phyloP scores from a whole-genome alignment of 2,113 vertebrate species.

The Gnathonemus echidnorhynchus region DNA sequence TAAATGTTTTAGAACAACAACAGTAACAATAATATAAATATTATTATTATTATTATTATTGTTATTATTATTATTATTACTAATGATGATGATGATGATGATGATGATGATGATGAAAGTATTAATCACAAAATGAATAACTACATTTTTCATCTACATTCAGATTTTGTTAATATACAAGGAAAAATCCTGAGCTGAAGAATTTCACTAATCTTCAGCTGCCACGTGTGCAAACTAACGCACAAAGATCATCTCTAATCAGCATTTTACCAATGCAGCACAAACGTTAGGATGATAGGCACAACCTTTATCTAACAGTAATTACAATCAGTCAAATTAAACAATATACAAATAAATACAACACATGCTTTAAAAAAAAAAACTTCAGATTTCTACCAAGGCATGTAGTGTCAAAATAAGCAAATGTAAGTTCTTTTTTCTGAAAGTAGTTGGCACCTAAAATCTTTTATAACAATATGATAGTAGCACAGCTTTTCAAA shows the following conservation, averaged over 20 bases:
- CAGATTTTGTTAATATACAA: neutral
- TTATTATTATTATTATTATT: too few species aligned
- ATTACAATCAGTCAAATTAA: neutral
- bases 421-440: constrained; percentile 52
- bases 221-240: neutral
- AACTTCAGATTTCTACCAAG: constrained; percentile 22
- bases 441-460: constrained; percentile 63
- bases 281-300: neutral
- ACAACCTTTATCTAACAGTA: neutral
- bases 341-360: neutral
- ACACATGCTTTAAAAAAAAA: neutral
- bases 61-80: too few species aligned
- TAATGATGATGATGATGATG: neutral
- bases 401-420: constrained; percentile 49
- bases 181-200: neutral
- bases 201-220: neutral
- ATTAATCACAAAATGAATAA: neutral
- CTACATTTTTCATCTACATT: neutral
- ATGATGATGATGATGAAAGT: neutral
- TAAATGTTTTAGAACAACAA: neutral
- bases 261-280: neutral
- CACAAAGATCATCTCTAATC: neutral
- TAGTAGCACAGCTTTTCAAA: constrained; percentile 57
- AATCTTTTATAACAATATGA: constrained; percentile 53
- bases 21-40: neutral